Base-by-base conservation (phyloP, 2,113 vertebrate species). In the Sapayoa aenigma region DNA sequence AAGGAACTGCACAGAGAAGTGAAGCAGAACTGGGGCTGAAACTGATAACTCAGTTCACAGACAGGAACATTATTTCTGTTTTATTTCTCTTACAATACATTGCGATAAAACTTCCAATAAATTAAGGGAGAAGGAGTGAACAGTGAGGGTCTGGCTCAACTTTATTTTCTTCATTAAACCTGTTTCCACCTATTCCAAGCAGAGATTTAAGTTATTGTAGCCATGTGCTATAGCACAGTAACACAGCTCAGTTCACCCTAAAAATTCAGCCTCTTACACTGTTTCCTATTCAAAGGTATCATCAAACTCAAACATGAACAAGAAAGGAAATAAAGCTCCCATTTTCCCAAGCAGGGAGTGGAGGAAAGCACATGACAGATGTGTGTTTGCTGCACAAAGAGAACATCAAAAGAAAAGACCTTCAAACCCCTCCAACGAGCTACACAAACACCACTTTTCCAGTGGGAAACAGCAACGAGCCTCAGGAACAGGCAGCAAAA, bases 381-480 rank as follows among this genome's bases (percentile, higher is more conserved):
- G 72, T 30, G 35, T 8, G 42, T 83, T 63, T 81, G 50, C 81
- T 65, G 67, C 4, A 9, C 50, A 80, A 21, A 66, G 53, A 46
- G 49, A 89, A 71, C 37, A 89, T 72, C 74, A 95, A 73, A 89
- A 78, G 74, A 35, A 63, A 53, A 88, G 28, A 84, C 65, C 91
- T 84, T 84, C 27, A n/a, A 62, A 22, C 3, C 37, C 37, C 58
- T 50, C 77, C 67, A 74, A 77, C 2, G 8, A 63, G 47, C 86
- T 50, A 47, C 42, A 44, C 41, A 74, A 94, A 53, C 59, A 83
- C 16, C 53, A 80, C 59, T 55, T 73, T 89, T 42, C 65, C 94
- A 67, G 30, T 3, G 35, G 82, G 52, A 71, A 92, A 47, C 68
- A 27, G 37, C 76, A 52, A 12, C 3, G 0, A 4, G 17, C 66